Base-by-base conservation (phyloP, 2,888 invertebrate genomes). In the Ectobius pallidus region DNA sequence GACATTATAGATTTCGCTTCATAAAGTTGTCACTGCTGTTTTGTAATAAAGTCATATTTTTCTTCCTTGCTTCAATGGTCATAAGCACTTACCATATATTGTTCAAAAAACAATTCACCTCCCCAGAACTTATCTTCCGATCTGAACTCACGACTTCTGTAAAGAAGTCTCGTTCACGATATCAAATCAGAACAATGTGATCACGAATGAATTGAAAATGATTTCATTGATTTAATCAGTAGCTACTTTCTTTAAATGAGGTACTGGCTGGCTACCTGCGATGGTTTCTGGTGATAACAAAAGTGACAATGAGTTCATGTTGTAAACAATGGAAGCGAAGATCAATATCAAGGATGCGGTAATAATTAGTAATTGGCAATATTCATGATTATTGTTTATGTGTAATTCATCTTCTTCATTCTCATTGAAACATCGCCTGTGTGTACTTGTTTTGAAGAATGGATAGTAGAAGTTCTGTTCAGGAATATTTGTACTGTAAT, bases 21-120 rank as follows among this genome's bases (percentile, higher is more conserved):
- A 42, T 42, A 42, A 63, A 63, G 42, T 63, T 63, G 63, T 63
- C 63, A 42, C 63, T 42, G 63, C 42, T 63, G 34, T 63, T 25
- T 63, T 63, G 42, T 63, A 42, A 42, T 63, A 42, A 63, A 63
- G 22, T 18, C 42, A 63, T 22, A 63, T 63, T 63, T 63, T 42
- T 63, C 63, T 39, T 63, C 42, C 63, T 34, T 63, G 63, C 42
- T 63, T 39, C 63, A 63, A 16, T 63, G 63, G 34, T 30, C 42
- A 42, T 20, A 49, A 3, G 7, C 49, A 7, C n/a, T n/a, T n/a
- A n/a, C n/a, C n/a, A n/a, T n/a, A 14, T 25, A 55, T 25, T 32
- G 61, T 61, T 32, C n/a, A 61, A 27, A 61, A n/a, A 63, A 63
- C 22, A 63, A 52, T 25, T 22, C 25, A n/a, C n/a, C n/a, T n/a